These are phyloP conservation scores for Venustaconcha ellipsiformis DNA, from an alignment of 1,140 invertebrate species.

Conservation along the genomic window DNA sequence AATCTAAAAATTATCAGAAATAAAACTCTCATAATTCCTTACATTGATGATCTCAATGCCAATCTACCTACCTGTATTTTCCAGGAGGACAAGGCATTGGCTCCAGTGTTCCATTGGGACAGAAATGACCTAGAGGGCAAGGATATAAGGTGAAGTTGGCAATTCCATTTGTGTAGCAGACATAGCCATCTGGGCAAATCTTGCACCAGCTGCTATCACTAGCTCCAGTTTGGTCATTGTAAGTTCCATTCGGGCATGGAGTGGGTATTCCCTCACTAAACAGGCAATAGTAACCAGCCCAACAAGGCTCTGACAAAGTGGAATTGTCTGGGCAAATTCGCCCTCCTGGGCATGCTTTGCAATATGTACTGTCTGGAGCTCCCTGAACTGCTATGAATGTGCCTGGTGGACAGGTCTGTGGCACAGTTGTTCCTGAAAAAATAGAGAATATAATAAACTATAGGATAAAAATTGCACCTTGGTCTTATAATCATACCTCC, in stretches of 20 bases:
- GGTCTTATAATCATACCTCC: background rate
- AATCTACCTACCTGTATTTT: slow-evolving; percentile 57
- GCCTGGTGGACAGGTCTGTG: slow-evolving; percentile 43
- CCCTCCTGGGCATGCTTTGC: slow-evolving; percentile 61
- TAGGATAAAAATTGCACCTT: background rate
- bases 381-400: slow-evolving; percentile 59
- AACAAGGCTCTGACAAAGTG: slow-evolving; percentile 56
- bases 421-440: slow-evolving; percentile 35
- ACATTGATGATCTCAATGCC: too few relatives aligned
- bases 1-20: too few relatives aligned
- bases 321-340: slow-evolving; percentile 58
- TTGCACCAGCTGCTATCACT: slow-evolving; percentile 52
- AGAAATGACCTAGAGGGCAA: slow-evolving; percentile 61
- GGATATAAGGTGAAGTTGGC: slow-evolving; percentile 54
- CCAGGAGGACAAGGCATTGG: slow-evolving; percentile 57
- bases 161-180: slow-evolving; percentile 55
- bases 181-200: slow-evolving; percentile 60
- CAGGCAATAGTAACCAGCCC: slow-evolving; percentile 55
- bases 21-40: too few relatives aligned
- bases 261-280: slow-evolving; percentile 30
- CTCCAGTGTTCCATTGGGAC: slow-evolving; percentile 49
- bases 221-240: slow-evolving; percentile 54
- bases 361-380: slow-evolving; percentile 51
- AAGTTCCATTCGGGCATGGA: slow-evolving; percentile 54
- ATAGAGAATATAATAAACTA: slow-evolving; percentile 1